Conservation (phyloP, 1,140 invertebrate genomes). For the Dinothrombium tinctorium region DNA sequence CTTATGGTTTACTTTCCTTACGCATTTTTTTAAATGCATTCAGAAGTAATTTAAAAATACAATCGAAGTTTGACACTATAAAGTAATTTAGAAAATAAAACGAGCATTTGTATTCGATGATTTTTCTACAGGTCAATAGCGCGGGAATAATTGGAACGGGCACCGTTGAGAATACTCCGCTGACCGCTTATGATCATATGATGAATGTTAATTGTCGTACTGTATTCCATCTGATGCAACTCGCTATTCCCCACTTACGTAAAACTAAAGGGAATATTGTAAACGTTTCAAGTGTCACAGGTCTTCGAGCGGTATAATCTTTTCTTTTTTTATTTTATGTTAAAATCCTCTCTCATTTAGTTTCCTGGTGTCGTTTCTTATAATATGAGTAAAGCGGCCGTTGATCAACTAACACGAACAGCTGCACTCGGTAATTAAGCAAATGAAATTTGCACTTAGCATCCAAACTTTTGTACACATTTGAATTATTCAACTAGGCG, state of each 20-base stretch:
- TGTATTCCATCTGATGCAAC: conserved; percentile 54
- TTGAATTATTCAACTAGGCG: too few relatives aligned
- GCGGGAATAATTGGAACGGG: conserved; percentile 36
- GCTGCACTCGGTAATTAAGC: conserved; percentile 15
- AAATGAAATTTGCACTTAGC: too few relatives aligned
- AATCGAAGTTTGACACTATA: too few relatives aligned
- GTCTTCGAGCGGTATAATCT: conserved; percentile 38
- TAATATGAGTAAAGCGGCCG: conserved; percentile 59
- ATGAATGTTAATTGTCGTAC: conserved; percentile 20
- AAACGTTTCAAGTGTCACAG: conserved; percentile 71
- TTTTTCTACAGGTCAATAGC: conserved; percentile 13
- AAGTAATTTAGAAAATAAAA: too few relatives aligned
- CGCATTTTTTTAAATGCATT: too few relatives aligned
- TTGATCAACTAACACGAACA: conserved; percentile 71
- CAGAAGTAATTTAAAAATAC: too few relatives aligned
- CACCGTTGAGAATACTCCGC: conserved; percentile 49
- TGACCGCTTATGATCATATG: conserved; percentile 48
- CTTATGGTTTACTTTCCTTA: too few relatives aligned
- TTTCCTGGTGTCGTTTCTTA: conserved; percentile 37
- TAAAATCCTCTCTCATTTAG: too few relatives aligned
- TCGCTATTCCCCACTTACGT: conserved; percentile 55
- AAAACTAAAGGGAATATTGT: conserved; percentile 56
- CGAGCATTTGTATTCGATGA: too few relatives aligned
- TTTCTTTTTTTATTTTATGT: neutral
- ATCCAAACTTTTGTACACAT: too few relatives aligned